These are phyloP conservation scores for Hyles euphorbiae DNA, from an alignment of 1,140 invertebrate genomes.

Conservation along the genomic window DNA sequence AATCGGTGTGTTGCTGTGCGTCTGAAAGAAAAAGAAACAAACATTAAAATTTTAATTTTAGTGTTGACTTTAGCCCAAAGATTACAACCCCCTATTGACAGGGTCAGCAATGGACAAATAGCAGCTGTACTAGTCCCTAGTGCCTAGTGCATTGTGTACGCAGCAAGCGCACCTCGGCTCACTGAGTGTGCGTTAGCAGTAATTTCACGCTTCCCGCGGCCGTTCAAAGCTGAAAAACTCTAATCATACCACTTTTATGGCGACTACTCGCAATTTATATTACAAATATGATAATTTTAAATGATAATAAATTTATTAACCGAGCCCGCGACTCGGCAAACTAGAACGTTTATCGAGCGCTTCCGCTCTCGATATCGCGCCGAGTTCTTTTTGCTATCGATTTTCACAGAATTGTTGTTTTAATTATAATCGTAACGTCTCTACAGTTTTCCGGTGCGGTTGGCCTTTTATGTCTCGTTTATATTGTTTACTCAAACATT, in stretches of 20 bases:
- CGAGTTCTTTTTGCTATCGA: slow-evolving; percentile 43
- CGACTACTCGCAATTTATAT: slow-evolving; percentile 42
- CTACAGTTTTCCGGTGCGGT: slow-evolving; percentile 31
- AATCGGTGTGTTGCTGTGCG: too few species aligned
- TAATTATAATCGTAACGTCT: slow-evolving; percentile 37
- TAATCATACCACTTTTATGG: slow-evolving; percentile 45
- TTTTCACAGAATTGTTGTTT: slow-evolving; percentile 45
- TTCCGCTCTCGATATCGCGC: slow-evolving; percentile 46
- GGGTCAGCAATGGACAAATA: too few species aligned
- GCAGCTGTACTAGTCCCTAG: too few species aligned
- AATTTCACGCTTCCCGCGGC: slow-evolving; percentile 54
- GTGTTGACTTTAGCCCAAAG: too few species aligned
- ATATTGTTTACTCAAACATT: too few species aligned
- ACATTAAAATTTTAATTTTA: too few species aligned
- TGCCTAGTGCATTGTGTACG: too few species aligned
- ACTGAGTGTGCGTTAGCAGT: slow-evolving; percentile 31
- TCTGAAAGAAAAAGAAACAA: too few species aligned
- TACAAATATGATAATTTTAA: slow-evolving; percentile 59
- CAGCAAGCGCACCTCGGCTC: not conserved
- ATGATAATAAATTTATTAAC: slow-evolving; percentile 53
- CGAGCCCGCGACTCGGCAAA: slow-evolving; percentile 27
- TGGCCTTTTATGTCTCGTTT: slow-evolving; percentile 25
- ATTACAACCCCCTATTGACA: too few species aligned
- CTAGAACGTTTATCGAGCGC: slow-evolving; percentile 53
- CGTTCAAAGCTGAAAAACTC: slow-evolving; percentile 48